Percentiles rank a stretch among this genome's conserved stretches.
phyloP scores from a whole-genome alignment of 2,113 vertebrate genomes.

The Rhadina sibilatrix region DNA sequence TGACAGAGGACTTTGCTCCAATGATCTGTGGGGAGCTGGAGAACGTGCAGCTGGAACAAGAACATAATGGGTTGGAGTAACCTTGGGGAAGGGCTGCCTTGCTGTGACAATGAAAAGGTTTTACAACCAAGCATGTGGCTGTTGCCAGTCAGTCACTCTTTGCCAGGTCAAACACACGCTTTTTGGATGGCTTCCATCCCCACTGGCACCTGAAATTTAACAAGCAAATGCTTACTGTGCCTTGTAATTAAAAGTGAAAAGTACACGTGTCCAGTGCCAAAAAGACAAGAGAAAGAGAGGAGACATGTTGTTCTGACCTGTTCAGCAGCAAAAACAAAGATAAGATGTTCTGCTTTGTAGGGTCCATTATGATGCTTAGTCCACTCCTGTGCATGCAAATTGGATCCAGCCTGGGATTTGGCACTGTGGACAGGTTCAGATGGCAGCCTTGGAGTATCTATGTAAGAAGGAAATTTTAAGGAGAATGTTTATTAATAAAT shows the following conservation, averaged over 20 bases:
- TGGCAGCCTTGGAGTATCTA: not conserved
- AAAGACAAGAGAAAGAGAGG: slow-evolving; percentile 1
- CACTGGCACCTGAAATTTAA: slow-evolving; percentile 60
- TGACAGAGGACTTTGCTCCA: not conserved
- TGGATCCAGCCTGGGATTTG: not conserved
- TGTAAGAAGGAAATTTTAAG: not conserved
- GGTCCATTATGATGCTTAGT: not conserved
- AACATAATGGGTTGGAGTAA: not conserved
- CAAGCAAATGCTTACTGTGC: slow-evolving; percentile 62
- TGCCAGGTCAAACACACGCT: slow-evolving; percentile 56
- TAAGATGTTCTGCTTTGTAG: slow-evolving; percentile 8
- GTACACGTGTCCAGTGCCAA: slow-evolving; percentile 59
- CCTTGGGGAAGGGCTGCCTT: not conserved
- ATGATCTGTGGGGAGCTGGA: not conserved
- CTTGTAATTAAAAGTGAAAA: slow-evolving; percentile 71
- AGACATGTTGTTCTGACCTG: slow-evolving; percentile 45
- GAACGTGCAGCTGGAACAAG: not conserved
- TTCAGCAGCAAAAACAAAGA: slow-evolving; percentile 21
- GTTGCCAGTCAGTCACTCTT: slow-evolving; percentile 37
- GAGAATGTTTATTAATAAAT: not conserved
- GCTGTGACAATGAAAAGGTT: slow-evolving; percentile 24
- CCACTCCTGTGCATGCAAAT: not conserved
- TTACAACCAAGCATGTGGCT: not conserved
- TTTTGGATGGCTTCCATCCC: slow-evolving; percentile 62
- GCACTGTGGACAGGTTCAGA: not conserved